Evolutionary conservation across 2,888 invertebrate species (phyloP).

Genomic region (Drosophila algonquin): DNA sequence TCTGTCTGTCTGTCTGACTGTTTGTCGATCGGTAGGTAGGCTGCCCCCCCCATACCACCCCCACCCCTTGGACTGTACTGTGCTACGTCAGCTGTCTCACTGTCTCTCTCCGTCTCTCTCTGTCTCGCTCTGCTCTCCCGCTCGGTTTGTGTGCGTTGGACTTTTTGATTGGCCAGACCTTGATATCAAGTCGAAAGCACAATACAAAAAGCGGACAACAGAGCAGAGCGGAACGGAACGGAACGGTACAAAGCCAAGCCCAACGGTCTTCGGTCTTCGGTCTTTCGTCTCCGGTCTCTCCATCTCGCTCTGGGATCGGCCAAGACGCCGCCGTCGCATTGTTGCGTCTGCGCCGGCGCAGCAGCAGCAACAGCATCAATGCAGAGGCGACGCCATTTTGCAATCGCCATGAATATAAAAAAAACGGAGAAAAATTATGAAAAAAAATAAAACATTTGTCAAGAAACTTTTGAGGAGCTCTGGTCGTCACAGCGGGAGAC

Average conservation of each 20-base stretch:
- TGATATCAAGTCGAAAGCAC: conserved; percentile 52
- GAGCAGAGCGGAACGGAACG: conserved; percentile 3
- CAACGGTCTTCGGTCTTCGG: conserved; percentile 46
- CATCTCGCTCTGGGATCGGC: conserved; percentile 62
- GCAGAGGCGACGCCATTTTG: neutral
- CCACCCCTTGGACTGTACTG: neutral
- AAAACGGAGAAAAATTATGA: neutral
- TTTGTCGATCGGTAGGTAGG: conserved; percentile 9
- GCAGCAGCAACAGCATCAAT: conserved; percentile 38
- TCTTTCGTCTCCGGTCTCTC: conserved; percentile 27
- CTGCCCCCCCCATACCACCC: neutral
- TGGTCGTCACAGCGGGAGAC: neutral
- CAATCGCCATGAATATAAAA: neutral
- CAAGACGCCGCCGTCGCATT: conserved; percentile 55
- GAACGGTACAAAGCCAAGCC: conserved; percentile 57
- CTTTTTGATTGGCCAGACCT: conserved; percentile 78
- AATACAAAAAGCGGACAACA: conserved; percentile 14
- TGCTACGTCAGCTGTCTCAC: neutral
- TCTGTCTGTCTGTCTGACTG: conserved; percentile 23
- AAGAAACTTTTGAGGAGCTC: neutral
- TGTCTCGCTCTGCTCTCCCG: conserved; percentile 1
- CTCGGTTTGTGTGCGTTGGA: conserved; percentile 45
- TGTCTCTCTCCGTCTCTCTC: conserved; percentile 9
- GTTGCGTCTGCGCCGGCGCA: conserved; percentile 58
- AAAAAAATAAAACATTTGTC: neutral